These are phyloP conservation scores for Nylanderia fulva DNA, from an alignment of 1,140 invertebrate species.

Conservation along the genomic window DNA sequence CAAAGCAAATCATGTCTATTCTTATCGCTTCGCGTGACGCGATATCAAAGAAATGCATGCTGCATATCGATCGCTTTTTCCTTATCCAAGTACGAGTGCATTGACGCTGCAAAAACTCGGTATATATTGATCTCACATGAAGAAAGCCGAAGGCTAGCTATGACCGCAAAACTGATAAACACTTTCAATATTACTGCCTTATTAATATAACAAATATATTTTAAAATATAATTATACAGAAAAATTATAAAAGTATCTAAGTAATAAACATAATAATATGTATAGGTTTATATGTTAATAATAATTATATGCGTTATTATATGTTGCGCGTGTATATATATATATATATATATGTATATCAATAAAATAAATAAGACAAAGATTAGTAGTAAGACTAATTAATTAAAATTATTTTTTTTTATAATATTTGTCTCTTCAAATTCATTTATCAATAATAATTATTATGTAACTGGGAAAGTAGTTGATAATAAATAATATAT, in stretches of 20 bases:
- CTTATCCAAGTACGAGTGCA: conserved; percentile 51
- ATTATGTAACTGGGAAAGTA: too few relatives aligned
- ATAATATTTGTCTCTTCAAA: too few relatives aligned
- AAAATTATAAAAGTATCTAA: background rate
- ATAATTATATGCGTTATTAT: too few relatives aligned
- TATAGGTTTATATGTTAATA: too few relatives aligned
- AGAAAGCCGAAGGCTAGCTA: conserved; percentile 43
- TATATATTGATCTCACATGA: conserved; percentile 44
- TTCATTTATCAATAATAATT: too few relatives aligned
- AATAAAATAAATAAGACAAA: too few relatives aligned
- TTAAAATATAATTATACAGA: too few relatives aligned
- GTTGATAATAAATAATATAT: too few relatives aligned
- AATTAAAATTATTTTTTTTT: too few relatives aligned
- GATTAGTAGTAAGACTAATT: too few relatives aligned
- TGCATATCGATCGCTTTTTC: conserved; percentile 47
- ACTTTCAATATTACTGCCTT: background rate
- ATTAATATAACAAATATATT: background rate
- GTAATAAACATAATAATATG: background rate
- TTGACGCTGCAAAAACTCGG: conserved; percentile 44
- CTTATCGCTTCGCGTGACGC: conserved; percentile 33
- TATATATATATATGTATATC: too few relatives aligned
- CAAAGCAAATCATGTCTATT: conserved; percentile 36
- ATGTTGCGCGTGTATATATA: too few relatives aligned
- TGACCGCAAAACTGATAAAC: conserved; percentile 18
- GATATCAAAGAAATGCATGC: conserved; percentile 48